Evolutionary conservation across 92 coral and sea anemone genomes (phyloP), one percentile per base, ranked within the genome.

Genomic region (Porites cylindrica): DNA sequence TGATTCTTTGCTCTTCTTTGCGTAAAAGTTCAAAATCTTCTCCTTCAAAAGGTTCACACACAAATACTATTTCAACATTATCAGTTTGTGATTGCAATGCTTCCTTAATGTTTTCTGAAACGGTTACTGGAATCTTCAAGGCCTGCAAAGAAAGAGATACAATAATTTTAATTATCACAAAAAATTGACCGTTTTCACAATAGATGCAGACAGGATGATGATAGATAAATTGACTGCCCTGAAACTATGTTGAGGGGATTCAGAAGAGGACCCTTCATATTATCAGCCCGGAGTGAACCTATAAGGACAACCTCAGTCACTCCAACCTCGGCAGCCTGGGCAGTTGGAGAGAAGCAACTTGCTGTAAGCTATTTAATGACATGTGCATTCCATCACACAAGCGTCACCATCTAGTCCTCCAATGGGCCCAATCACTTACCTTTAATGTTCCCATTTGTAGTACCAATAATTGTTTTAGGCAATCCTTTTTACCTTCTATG

Each of bases 21-120:
- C 92, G 89, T 24, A 97, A 82, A 19, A 76, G 84, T 72, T 93
- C 90, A 86, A 97, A 97, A 76, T 95, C 85, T 72, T 95, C 98
- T 51, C 98, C 99, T 78, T 97, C 98, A 83, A 97, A 97, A 18
- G 99, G 99, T 12, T 97, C 99, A 79, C 99, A 97, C 38, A 97
- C 83, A 79, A 95, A 97, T 20, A 93, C 94, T 17, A 94, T 76
- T 75, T 97, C 99, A 62, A 88, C 76, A 23, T 93, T 89, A 69
- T 97, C 99, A 17, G 80, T 85, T 10, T 75, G 82, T 10, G 90
- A 54, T 56, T 91, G 91, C 18, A 96, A 82, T 24, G 79, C 65
- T 8, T 95, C 99, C 66, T 89, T 86, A 47, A 95, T 94, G 78
- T 84, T 78, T 20, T 97, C 97, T 53, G 98, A 92, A 38, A 90